Evolutionary conservation across 2,113 vertebrate genomes (phyloP).

Genomic region (Eclectus roratus): DNA sequence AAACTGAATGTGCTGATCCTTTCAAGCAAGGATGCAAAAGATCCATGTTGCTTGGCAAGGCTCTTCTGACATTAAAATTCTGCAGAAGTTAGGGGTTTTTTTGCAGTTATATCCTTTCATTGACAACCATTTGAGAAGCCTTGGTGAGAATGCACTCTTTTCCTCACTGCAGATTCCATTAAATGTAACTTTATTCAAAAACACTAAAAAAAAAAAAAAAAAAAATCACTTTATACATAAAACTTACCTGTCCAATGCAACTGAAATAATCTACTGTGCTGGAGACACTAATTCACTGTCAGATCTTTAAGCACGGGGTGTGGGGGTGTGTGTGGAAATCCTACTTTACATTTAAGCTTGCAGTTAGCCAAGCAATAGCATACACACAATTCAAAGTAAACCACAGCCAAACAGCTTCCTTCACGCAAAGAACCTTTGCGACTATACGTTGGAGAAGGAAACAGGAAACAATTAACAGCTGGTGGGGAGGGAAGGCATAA

Average conservation of each 20-base stretch:
- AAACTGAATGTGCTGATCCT: background rate
- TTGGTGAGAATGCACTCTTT: background rate
- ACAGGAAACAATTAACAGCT: background rate
- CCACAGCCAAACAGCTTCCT: background rate
- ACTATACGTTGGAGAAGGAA: background rate
- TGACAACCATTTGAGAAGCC: background rate
- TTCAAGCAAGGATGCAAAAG: background rate
- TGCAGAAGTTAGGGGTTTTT: background rate
- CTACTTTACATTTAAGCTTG: background rate
- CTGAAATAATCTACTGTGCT: background rate
- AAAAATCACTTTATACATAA: background rate
- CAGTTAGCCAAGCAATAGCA: background rate
- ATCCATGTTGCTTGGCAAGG: background rate
- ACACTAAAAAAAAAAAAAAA: background rate
- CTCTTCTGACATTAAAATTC: background rate
- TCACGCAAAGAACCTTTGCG: background rate
- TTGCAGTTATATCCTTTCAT: background rate
- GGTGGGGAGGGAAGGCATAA: background rate
- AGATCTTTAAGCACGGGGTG: background rate
- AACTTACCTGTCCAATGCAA: background rate
- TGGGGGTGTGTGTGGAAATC: background rate
- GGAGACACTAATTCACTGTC: background rate
- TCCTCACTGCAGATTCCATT: background rate
- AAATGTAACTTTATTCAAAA: background rate
- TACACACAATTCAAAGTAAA: background rate